A percentile compares a stretch with the other conserved stretches of the same genome.
These are phyloP conservation scores for Chelonus insularis DNA, from an alignment of 1,140 invertebrate species.

Conservation along the genomic window DNA sequence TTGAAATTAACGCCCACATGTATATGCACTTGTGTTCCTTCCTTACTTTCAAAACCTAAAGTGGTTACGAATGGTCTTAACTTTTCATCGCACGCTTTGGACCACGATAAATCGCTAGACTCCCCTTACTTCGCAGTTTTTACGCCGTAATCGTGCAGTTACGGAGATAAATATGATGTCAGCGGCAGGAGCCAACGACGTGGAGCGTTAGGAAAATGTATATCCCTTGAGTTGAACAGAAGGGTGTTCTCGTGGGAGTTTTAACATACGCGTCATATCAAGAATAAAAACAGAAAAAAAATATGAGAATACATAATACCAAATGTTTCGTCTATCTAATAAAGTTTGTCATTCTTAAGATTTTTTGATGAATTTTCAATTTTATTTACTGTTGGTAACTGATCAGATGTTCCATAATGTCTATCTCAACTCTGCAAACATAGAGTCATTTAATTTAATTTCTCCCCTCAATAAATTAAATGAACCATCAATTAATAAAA, in stretches of 20 bases:
- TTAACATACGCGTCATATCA: conserved; percentile 19
- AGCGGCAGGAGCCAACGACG: conserved; percentile 42
- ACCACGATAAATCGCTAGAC: conserved; percentile 24
- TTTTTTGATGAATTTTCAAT: conserved; percentile 1
- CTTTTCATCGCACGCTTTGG: conserved; percentile 39
- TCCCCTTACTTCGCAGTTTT: conserved; percentile 20
- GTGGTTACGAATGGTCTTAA: conserved; percentile 43
- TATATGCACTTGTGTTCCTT: background rate
- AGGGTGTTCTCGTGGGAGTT: conserved; percentile 8
- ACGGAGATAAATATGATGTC: conserved; percentile 53
- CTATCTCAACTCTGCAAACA: too few relatives aligned
- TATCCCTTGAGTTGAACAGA: conserved; percentile 26
- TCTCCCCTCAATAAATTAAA: too few relatives aligned
- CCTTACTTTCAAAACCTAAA: conserved; percentile 18
- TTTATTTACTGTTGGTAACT: too few relatives aligned
- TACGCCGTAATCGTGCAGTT: conserved; percentile 48
- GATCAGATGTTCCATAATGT: too few relatives aligned
- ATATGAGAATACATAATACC: conserved; percentile 23
- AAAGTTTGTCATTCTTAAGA: background rate
- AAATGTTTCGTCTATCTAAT: background rate
- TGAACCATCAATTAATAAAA: too few relatives aligned
- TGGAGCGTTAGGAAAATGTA: conserved; percentile 43
- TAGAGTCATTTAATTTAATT: too few relatives aligned
- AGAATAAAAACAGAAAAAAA: conserved; percentile 16
- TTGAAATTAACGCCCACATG: background rate